Percentiles rank a stretch among this genome's conserved stretches.
Conservation (phyloP, 1,140 invertebrate genomes). For the Papilio dardanus region DNA sequence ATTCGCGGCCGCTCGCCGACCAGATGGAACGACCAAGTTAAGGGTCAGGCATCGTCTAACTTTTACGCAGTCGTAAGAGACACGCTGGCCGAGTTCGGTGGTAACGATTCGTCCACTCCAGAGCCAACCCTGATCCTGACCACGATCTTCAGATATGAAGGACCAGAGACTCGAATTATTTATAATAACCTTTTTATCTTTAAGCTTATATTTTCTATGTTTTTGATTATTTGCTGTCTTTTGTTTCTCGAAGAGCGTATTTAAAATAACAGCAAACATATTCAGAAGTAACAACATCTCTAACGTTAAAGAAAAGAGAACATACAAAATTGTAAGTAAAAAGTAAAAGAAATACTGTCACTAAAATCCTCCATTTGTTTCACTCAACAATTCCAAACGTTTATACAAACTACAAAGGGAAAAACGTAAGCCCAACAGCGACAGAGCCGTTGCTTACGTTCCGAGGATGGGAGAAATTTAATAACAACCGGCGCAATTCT, state of each 20-base stretch:
- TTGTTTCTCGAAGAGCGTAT: too few relatives aligned
- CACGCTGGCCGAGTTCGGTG: too few relatives aligned
- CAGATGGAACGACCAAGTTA: too few relatives aligned
- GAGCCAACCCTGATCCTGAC: too few relatives aligned
- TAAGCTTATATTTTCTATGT: too few relatives aligned
- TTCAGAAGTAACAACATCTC: neutral
- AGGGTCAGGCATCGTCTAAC: too few relatives aligned
- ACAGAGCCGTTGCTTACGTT: constrained; percentile 17
- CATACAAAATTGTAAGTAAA: constrained; percentile 1
- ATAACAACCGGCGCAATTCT: constrained; percentile 27
- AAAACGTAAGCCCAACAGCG: constrained; percentile 15
- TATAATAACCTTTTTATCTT: too few relatives aligned
- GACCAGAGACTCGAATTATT: too few relatives aligned
- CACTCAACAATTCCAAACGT: constrained; percentile 15
- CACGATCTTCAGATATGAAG: too few relatives aligned
- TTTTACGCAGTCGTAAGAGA: too few relatives aligned
- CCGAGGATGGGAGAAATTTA: constrained; percentile 33
- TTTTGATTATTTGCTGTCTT: neutral
- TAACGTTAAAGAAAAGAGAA: neutral
- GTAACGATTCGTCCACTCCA: too few relatives aligned
- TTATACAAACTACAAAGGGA: constrained; percentile 14
- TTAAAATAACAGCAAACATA: neutral
- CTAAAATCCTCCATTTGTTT: constrained; percentile 7
- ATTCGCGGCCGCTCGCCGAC: too few relatives aligned
- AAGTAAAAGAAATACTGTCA: constrained; percentile 16